Evolutionary conservation across 2,797 vertebrate species (phyloP).

Genomic region (Neoniphon sammara): DNA sequence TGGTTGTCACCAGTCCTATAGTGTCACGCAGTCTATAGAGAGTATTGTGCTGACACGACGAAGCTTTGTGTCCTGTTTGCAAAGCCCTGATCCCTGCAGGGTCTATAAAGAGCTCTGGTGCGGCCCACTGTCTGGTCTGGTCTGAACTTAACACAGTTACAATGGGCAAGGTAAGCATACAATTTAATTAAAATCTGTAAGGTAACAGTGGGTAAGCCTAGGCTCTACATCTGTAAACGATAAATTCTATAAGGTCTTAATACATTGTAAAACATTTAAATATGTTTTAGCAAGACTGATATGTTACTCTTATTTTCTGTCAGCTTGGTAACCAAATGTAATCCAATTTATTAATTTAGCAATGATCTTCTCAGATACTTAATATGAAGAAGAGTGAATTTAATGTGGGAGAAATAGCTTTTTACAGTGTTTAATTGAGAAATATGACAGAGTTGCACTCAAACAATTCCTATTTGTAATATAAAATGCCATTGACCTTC

Average conservation of each 20-base stretch:
- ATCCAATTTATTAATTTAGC: no score
- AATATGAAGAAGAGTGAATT: neutral
- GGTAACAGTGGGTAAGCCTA: neutral
- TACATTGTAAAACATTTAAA: neutral
- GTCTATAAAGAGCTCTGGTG: slow-evolving; percentile 81
- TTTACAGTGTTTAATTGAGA: neutral
- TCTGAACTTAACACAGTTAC: slow-evolving; percentile 74
- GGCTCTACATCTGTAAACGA: neutral
- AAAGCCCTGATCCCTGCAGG: slow-evolving; percentile 77
- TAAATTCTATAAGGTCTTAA: neutral
- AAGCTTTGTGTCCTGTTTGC: slow-evolving; percentile 76
- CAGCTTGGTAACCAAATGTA: neutral
- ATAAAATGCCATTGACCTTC: neutral
- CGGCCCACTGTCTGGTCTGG: slow-evolving; percentile 60
- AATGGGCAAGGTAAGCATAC: slow-evolving; percentile 84
- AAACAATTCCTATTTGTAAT: neutral
- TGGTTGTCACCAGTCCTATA: slow-evolving; percentile 65
- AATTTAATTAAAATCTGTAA: slow-evolving; percentile 43
- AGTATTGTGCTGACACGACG: slow-evolving; percentile 79
- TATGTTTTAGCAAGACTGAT: neutral
- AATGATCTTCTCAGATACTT: neutral
- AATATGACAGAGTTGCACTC: neutral
- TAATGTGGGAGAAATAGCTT: neutral
- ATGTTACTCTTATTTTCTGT: neutral
- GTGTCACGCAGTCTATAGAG: slow-evolving; percentile 72